Conservation (phyloP, 2,797 vertebrate species). For the Scomberomorus guttatus region DNA sequence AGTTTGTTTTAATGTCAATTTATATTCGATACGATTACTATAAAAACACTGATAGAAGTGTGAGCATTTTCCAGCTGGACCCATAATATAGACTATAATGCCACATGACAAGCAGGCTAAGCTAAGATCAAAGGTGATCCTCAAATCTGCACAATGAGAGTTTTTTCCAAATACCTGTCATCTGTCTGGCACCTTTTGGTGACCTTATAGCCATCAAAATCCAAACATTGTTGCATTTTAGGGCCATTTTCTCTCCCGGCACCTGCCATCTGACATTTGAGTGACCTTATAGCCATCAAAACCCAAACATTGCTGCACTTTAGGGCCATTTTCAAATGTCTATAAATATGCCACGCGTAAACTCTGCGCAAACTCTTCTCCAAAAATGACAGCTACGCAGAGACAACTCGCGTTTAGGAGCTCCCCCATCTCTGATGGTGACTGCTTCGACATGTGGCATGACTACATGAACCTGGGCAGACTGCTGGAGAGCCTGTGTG, state of each 20-base stretch:
- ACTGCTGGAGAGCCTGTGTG: slow-evolving; percentile 66
- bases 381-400: slow-evolving; percentile 26
- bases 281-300: not conserved
- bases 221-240: not conserved
- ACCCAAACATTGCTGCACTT: slow-evolving; percentile 45
- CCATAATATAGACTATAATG: too few species aligned
- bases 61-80: too few species aligned
- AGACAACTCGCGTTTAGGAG: not conserved
- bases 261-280: slow-evolving; percentile 8
- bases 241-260: not conserved
- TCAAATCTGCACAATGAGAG: too few species aligned
- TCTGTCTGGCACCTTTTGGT: too few species aligned
- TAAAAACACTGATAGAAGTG: too few species aligned
- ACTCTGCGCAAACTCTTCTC: too few species aligned
- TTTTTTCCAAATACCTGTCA: too few species aligned
- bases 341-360: slow-evolving; percentile 52
- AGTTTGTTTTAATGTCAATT: too few species aligned
- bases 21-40: too few species aligned
- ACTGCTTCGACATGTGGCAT: slow-evolving; percentile 86
- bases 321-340: not conserved
- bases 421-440: not conserved
- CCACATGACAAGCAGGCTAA: too few species aligned
- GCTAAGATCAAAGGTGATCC: too few species aligned
- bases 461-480: slow-evolving; percentile 87
- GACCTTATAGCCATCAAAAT: too few species aligned